Base-by-base conservation (phyloP, 2,113 vertebrate genomes). In the Pyrgilauda ruficollis region DNA sequence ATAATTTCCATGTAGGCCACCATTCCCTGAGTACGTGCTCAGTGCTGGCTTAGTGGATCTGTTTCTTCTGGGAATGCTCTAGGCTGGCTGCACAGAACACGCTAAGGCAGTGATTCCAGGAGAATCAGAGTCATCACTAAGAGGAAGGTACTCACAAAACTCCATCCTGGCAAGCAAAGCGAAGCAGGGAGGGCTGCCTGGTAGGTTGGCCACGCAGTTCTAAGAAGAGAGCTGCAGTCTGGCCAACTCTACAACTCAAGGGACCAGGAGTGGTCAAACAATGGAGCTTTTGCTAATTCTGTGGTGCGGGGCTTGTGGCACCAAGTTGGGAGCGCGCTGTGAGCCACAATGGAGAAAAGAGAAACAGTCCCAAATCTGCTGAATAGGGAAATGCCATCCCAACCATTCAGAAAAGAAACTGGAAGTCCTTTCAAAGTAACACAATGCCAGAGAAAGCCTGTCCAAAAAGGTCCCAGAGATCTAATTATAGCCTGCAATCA, bases 401-500 rank as follows among this genome's bases (percentile, higher is more conserved):
- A 64, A 69, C 77, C 31, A 69, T 79, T 82, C 53, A 95, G 87
- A 72, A 94, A 95, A 94, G 61, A 95, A 88, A 75, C 46, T 86
- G 44, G 80, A 94, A 94, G 77, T 64, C 87, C 88, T 94, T 94
- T 93, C 69, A 68, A 87, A 91, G 80, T 73, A 91, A 50, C 67
- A 94, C 94, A 95, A 84, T 94, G 74, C 82, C 77, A 82, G 82
- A 93, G 68, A 79, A 90, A 89, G 58, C 37, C 14, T 0, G 73
- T 37, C 70, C 87, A 80, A 80, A 96, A 91, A 87, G 59, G 81
- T 79, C 83, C 61, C 86, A 39, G 62, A 88, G 87, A 47, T 93
- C 93, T 95, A 96, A 95, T 96, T 97, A 89, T 76, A 95, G 95
- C 20, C 74, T 86, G 74, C 87, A 87, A 81, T 88, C 86, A 96